Percentiles rank a stretch among this genome's conserved stretches.
These are phyloP conservation scores for Pasiphila rectangulata DNA, from an alignment of 2,888 invertebrate species.

Conservation along the genomic window DNA sequence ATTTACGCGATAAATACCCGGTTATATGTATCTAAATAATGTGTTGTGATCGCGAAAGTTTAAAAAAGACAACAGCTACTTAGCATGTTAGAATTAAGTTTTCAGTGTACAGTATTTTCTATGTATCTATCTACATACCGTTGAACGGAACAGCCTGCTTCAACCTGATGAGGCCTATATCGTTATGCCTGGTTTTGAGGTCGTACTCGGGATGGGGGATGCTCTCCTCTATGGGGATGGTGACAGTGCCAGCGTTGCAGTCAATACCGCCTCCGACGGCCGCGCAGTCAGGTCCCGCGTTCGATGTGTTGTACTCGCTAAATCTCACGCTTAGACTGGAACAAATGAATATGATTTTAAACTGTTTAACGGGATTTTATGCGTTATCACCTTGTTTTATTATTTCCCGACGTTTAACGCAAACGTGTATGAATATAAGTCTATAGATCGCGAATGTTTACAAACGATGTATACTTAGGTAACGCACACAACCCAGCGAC, in stretches of 20 bases:
- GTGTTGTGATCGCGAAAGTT: no score
- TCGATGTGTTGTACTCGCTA: constrained; percentile 70
- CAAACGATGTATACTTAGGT: no score
- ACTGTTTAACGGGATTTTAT: not conserved
- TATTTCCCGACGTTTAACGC: not conserved
- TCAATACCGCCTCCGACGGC: constrained; percentile 44
- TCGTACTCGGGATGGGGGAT: constrained; percentile 66
- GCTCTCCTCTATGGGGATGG: constrained; percentile 56
- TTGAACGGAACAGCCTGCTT: constrained; percentile 42
- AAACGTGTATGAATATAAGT: no score
- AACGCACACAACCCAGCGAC: no score
- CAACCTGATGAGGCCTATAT: constrained; percentile 73
- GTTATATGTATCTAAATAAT: no score
- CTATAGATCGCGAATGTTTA: no score
- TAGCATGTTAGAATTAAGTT: no score
- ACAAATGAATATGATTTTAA: not conserved
- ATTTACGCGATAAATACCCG: no score
- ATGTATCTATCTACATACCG: no score
- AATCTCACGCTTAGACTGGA: constrained; percentile 38
- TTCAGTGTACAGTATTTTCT: no score
- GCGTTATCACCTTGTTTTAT: not conserved
- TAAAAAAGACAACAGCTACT: no score
- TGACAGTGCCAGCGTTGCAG: constrained; percentile 62
- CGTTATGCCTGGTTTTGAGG: constrained; percentile 37
- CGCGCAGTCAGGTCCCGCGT: constrained; percentile 59